A percentile compares a stretch with the other conserved stretches of the same genome.
phyloP scores from a whole-genome alignment of 2,797 vertebrate genomes.

The Tolypeutes matacus region DNA sequence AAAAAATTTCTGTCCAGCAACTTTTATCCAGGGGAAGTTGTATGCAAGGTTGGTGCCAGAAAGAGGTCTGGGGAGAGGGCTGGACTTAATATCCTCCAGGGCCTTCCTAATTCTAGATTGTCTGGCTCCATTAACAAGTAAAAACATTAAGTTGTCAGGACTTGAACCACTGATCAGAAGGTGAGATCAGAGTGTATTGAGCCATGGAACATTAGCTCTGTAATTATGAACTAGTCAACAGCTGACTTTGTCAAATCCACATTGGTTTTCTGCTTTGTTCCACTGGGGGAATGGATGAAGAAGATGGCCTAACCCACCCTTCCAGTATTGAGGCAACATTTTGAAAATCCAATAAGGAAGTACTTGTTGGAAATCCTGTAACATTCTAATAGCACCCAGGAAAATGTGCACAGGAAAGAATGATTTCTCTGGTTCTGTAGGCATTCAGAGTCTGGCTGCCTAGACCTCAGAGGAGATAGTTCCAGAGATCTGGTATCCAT shows the following conservation, averaged over 20 bases:
- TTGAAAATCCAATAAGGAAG: background rate
- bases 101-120: background rate
- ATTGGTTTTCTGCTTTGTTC: conserved; percentile 88
- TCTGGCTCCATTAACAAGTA: conserved; percentile 20
- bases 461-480: background rate
- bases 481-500: background rate
- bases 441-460: background rate
- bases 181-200: conserved; percentile 89
- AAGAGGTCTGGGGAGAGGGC: background rate
- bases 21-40: background rate
- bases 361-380: background rate
- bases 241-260: conserved; percentile 91
- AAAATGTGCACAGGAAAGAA: background rate
- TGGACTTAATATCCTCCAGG: background rate
- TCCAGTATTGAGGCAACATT: background rate
- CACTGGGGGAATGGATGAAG: conserved; percentile 70
- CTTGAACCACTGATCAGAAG: conserved; percentile 70
- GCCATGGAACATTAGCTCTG: conserved; percentile 92
- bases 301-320: background rate
- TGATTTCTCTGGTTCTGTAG: background rate
- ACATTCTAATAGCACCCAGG: background rate
- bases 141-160: conserved; percentile 41
- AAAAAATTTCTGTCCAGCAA: background rate
- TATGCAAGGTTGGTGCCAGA: background rate
- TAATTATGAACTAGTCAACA: conserved; percentile 92